Base-by-base conservation (phyloP, 2,797 vertebrate genomes). In the Iguana delicatissima region DNA sequence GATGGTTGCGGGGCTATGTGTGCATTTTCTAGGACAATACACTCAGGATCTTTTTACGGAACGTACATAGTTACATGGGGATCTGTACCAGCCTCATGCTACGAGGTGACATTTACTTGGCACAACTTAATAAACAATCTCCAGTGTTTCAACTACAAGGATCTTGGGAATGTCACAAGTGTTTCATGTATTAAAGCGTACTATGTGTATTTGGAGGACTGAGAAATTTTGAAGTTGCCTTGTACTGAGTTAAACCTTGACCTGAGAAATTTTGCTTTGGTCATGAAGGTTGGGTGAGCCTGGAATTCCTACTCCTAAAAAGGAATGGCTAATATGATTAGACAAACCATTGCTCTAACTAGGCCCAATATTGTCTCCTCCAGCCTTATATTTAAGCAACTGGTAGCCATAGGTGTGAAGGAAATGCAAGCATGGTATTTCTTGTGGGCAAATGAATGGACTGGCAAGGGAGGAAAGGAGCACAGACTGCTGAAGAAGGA, bases 1-100 rank as follows among this genome's bases (percentile, higher is more conserved):
- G 59, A 62, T 20, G 20, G 59, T 62, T 62, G 59, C 42, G 59
- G 20, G 59, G 59, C 2, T 62, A 62, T 62, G 59, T 62, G 42
- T 46, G 42, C 42, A 20, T 22, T 80, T 80, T 73, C 46, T 73
- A 29, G n/a, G 20, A 12, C 52, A 57, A 73, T 29, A 74, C n/a
- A 13, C 52, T 90, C 46, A 83, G 89, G n/a, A 62, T 3, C 91
- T 83, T 89, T 93, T 87, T 14, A 76, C 88, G 42, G 62, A 52
- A 67, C 16, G 69, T 59, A 62, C 81, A 35, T 57, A 0, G 4
- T 46, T 26, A 16, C 85, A 32, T 84, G 13, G 72, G 42, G 72
- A 59, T 59, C 14, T 86, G 85, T 76, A 74, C n/a, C 35, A 59
- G 22, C 57, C 35, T 76, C 35, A 76, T 26, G 52, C 24, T 35